A percentile compares a stretch with the other conserved stretches of the same genome.
Evolutionary conservation across 1,140 invertebrate species (phyloP).

Genomic region (Oncopodura yosiiana): DNA sequence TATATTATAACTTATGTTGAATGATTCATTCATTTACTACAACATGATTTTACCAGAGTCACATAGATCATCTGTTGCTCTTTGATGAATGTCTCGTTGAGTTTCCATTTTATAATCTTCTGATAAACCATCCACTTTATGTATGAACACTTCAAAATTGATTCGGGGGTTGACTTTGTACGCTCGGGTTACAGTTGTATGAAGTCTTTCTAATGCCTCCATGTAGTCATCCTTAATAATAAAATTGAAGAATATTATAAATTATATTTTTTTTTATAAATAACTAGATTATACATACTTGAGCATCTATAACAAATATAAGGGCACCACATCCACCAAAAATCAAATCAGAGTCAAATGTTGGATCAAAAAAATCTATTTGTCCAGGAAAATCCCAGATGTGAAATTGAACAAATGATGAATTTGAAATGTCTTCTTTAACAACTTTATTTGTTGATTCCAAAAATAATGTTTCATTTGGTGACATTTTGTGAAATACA

Average conservation of each 20-base stretch:
- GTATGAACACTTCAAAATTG: constrained; percentile 98
- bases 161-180: constrained; percentile 93
- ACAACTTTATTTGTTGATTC: constrained; percentile 94
- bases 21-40: constrained; percentile 9
- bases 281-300: constrained; percentile 49
- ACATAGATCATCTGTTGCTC: constrained; percentile 85
- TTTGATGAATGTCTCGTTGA: constrained; percentile 93
- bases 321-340: constrained; percentile 91
- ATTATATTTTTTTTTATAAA: constrained; percentile 3
- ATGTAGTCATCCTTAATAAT: constrained; percentile 79
- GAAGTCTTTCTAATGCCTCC: constrained; percentile 86
- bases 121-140: constrained; percentile 96
- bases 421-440: constrained; percentile 55
- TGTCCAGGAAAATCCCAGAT: constrained; percentile 99
- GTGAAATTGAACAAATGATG: constrained; percentile 98
- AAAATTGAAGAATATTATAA: constrained; percentile 16
- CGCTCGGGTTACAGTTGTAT: constrained; percentile 85
- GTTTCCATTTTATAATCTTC: constrained; percentile 99
- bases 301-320: constrained; percentile 98
- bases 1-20: neutral
- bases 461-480: constrained; percentile 97
- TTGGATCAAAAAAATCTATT: constrained; percentile 93
- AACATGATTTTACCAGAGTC: constrained; percentile 60
- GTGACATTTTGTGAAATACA: constrained; percentile 99
- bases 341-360: constrained; percentile 90